Base-by-base conservation (phyloP, 1,140 invertebrate species). In the Adoxophyes honmai region DNA sequence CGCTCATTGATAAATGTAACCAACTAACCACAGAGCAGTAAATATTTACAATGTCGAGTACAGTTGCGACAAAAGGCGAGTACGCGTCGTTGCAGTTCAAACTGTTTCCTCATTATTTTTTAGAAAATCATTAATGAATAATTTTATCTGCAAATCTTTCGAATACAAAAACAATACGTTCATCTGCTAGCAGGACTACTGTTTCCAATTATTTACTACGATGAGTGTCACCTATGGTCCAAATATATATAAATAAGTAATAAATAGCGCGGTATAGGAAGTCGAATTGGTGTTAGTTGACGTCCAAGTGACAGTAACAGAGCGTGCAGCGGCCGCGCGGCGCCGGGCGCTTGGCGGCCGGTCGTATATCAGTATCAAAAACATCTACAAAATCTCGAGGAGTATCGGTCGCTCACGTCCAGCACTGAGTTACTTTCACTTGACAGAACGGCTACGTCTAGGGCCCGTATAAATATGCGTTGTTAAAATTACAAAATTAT, bases 111-210 rank as follows among this genome's bases (percentile, higher is more conserved):
- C 21, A 28, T 28, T 28, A 28, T 13, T 16, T 48, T 33, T 48
- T 5, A 4, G 28, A 48, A 48, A 48, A 1, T 28, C n/a, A 48
- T 48, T 48, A 28, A 28, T 28, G 2, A 28, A 3, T 28, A 3
- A 3, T 28, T 28, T 28, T 3, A 28, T 3, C 42, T 8, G 21
- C 18, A 2, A 48, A 48, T 48, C 42, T 6, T 48, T 48, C 16
- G 28, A 48, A 9, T 21, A 44, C 18, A 21, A 42, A 44, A 44
- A 44, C 39, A 44, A 44, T 44, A 44, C 42, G 42, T 4, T 21
- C 21, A 48, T 48, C 42, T 48, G 42, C 42, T 48, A 48, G 42
- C 42, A 48, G 42, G 42, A 48, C 42, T 48, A 48, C 42, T 48
- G 42, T 21, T 48, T 48, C 42, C 42, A 48, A 48, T 28, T 48